phyloP scores from a whole-genome alignment of 2,797 vertebrate species.

The Acridotheres tristis region DNA sequence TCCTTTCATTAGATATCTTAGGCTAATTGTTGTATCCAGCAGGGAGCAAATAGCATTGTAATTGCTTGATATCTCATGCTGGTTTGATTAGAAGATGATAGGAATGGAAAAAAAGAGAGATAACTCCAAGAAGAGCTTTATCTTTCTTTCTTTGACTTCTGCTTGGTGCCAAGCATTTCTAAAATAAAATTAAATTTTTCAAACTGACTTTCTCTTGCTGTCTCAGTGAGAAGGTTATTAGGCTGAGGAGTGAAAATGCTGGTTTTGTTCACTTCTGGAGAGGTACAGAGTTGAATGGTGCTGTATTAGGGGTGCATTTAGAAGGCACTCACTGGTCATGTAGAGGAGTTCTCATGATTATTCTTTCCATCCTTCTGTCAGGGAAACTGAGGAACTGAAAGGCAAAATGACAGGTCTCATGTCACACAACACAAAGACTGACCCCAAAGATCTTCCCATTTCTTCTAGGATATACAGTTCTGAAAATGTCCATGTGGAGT shows the following conservation, averaged over 20 bases:
- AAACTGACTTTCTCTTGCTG: neutral
- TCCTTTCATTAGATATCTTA: conserved; percentile 70
- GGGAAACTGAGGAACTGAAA: neutral
- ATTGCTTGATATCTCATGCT: conserved; percentile 71
- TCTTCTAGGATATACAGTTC: neutral
- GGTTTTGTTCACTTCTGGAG: neutral
- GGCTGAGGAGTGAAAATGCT: neutral
- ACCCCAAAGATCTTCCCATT: neutral
- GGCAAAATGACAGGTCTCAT: neutral
- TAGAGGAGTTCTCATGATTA: neutral
- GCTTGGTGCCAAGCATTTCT: neutral
- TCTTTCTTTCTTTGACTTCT: conserved; percentile 26
- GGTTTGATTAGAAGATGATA: conserved; percentile 63
- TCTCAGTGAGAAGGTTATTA: neutral
- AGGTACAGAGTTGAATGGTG: accelerated
- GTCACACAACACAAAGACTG: accelerated
- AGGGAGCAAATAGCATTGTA: conserved; percentile 70
- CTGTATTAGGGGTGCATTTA: neutral
- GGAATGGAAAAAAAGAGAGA: conserved; percentile 24
- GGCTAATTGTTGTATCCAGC: conserved; percentile 72
- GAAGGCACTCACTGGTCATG: neutral
- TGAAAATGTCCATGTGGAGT: neutral
- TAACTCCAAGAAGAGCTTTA: neutral
- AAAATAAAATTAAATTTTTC: neutral
- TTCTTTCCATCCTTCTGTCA: neutral